Percentiles rank a stretch among this genome's conserved stretches.
Conservation (phyloP, 2,113 vertebrate genomes). For the Aldabrachelys gigantea region DNA sequence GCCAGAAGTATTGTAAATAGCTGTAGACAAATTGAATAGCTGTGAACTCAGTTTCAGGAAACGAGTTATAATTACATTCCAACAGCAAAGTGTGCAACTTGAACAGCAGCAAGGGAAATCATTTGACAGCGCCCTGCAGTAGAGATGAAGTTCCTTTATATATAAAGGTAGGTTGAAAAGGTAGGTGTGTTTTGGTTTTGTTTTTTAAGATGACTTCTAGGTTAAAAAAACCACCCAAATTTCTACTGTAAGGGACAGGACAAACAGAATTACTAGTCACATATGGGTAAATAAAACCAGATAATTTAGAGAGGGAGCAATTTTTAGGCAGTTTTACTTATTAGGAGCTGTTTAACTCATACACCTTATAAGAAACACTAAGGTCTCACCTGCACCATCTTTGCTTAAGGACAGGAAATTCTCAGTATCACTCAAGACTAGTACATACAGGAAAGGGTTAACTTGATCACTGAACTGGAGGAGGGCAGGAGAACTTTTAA, state of each 20-base stretch:
- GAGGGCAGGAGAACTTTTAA: accelerated
- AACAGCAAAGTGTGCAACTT: not conserved
- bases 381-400: too few relatives aligned
- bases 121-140: accelerated
- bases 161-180: accelerated
- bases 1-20: not conserved
- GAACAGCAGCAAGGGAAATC: accelerated
- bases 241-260: not conserved
- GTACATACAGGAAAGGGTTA: not conserved
- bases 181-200: not conserved
- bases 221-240: not conserved
- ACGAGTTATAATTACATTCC: not conserved
- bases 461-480: not conserved
- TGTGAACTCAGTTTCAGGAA: conserved; percentile 4
- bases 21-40: not conserved
- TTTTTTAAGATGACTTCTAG: not conserved
- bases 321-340: not conserved
- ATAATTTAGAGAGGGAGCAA: not conserved
- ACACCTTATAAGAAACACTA: not conserved
- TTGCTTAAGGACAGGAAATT: not conserved
- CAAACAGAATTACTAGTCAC: not conserved
- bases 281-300: not conserved
- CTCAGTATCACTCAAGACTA: not conserved
- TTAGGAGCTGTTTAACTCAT: not conserved
- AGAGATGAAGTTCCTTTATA: not conserved